Base-by-base conservation (phyloP, 2,797 vertebrate genomes). In the Scolopax bukidnonensis region DNA sequence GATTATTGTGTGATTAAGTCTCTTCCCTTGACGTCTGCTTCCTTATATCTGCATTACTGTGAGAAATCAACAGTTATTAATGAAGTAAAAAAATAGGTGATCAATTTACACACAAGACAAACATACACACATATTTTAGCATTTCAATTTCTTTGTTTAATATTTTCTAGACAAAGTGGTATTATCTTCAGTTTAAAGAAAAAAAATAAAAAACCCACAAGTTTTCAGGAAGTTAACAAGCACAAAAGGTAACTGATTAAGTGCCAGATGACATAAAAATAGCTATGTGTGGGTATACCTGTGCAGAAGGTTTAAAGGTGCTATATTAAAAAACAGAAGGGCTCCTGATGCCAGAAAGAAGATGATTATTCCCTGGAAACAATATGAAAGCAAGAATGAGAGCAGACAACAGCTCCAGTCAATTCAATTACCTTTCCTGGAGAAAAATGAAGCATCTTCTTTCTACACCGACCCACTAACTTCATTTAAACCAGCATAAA, bases 1-100 rank as follows among this genome's bases (percentile, higher is more conserved):
- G 96, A 97, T 98, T 97, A 97, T 97, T 97, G 95, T 97, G 96
- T 97, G 97, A 98, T 97, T 98, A 98, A 97, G 95, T 97, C 96
- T 95, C 96, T 97, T 96, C 91, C 97, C 95, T 95, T 96, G 94
- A 97, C 17, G 61, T 95, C 95, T 92, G 94, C 90, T 94, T 97
- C 90, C 94, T 97, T 97, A 86, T 96, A 97, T 92, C 87, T 53
- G 81, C 95, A 95, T 94, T 96, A 96, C 83, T 96, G 77, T 64
- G 73, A 30, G 27, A 97, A 97, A 97, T 97, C 93, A 95, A 97
- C 95, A 97, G 89, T 87, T 95, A 96, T 85, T 96, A 97, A 96
- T 89, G 79, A 96, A 97, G 69, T 45, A 97, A 94, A 94, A 75
- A 96, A 94, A 94, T 56, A 93, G 75, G 76, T 94, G 88, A 95